Evolutionary conservation across 2,797 vertebrate genomes (phyloP).

Genomic region (Tinamus major): DNA sequence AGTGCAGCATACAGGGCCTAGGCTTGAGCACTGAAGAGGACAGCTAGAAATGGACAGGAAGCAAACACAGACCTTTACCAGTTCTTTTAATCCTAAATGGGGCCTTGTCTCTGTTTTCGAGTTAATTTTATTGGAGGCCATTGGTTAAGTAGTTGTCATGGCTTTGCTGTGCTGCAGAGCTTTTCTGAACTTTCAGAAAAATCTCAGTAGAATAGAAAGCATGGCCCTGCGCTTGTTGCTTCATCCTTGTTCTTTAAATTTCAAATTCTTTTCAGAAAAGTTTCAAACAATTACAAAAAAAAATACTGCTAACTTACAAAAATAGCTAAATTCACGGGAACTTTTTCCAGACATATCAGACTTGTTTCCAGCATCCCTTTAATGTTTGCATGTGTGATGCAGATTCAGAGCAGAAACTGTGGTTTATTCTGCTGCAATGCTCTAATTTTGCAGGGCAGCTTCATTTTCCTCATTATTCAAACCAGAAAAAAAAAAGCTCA

Average conservation of each 20-base stretch:
- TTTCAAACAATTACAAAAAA: background rate
- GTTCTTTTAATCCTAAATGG: background rate
- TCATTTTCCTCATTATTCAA: background rate
- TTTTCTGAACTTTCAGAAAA: background rate
- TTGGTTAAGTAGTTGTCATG: background rate
- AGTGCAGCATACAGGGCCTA: rapidly evolving
- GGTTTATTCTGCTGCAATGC: background rate
- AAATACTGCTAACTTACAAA: background rate
- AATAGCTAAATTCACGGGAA: background rate
- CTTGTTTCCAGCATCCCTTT: background rate
- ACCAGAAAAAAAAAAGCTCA: background rate
- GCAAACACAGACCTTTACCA: background rate
- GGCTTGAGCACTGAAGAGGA: background rate
- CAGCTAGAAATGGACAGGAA: background rate
- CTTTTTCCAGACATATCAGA: background rate
- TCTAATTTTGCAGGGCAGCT: background rate
- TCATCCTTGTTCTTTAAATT: background rate
- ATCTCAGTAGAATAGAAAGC: background rate
- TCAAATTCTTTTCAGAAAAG: background rate
- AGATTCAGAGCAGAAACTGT: background rate
- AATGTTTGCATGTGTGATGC: background rate
- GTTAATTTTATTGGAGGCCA: constrained; percentile 20
- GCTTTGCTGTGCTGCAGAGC: background rate
- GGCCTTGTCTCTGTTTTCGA: background rate
- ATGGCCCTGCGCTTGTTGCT: background rate